Base-by-base conservation (phyloP, 1,140 invertebrate species). In the Chymomyza costata region DNA sequence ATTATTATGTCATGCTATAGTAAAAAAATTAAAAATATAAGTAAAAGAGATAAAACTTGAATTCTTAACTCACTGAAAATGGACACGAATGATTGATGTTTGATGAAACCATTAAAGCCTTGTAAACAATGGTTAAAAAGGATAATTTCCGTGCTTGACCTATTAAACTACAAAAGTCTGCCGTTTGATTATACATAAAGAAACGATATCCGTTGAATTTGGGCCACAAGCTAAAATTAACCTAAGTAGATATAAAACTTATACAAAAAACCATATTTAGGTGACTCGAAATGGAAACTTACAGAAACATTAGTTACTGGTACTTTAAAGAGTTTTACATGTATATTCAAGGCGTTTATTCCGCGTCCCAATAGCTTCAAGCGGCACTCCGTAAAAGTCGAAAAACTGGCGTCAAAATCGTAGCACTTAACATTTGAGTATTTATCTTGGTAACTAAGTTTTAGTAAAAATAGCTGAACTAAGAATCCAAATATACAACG, bases 1-100 rank as follows among this genome's bases (percentile, higher is more conserved):
- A 51, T 17, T 25, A 58, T 58, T 2, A 58, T 21, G 15, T 58
- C 55, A 28, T 58, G 47, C 55, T 58, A 31, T 6, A 48, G 15
- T 28, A 14, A 25, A 8, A 5, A 25, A 25, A 25, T 25, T 8
- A 45, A 8, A 45, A 44, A 10, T 34, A 3, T 34, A 5, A 34
- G n/a, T 34, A 44, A 30, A 53, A 45, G 6, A 13, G 7, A 21
- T 10, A 40, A 28, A 28, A 5, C 5, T 6, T 28, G 10, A 28
- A 8, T 34, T 25, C 3, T 13, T 25, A 13, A 43, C 49, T 41
- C 18, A 51, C 49, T 31, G 40, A 10, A 10, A 7, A 51, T n/a
- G 49, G 49, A 15, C 49, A 51, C 0, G 38, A 31, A 13, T 51
- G 49, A 51, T 51, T 51, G 2, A 51, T 43, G 32, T 51, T 51